phyloP scores from a whole-genome alignment of 2,888 invertebrate genomes.

The Phoronis australis region DNA sequence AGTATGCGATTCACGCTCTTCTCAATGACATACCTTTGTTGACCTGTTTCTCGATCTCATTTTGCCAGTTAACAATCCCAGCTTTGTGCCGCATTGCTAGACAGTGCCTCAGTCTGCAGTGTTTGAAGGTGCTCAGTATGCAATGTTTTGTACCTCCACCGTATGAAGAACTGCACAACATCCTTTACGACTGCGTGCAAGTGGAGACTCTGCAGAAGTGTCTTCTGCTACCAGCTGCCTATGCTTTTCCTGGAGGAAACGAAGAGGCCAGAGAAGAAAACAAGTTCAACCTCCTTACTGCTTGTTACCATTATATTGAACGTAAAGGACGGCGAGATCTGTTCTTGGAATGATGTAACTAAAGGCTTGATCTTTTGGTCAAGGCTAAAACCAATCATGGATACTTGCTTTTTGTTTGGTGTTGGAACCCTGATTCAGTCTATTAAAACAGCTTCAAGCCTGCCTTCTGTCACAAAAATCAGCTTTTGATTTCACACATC shows the following conservation, averaged over 20 bases:
- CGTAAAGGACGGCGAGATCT: too few relatives aligned
- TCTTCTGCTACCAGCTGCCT: constrained; percentile 31
- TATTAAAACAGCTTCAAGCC: too few relatives aligned
- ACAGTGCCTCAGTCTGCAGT: constrained; percentile 20
- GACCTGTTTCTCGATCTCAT: constrained; percentile 30
- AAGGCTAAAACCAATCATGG: too few relatives aligned
- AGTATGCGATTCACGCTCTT: constrained; percentile 14
- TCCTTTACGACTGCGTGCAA: constrained; percentile 24
- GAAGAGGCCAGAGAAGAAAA: constrained; percentile 8
- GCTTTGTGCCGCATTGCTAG: constrained; percentile 23
- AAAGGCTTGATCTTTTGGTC: too few relatives aligned
- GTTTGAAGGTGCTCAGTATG: constrained; percentile 28
- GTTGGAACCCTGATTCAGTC: too few relatives aligned
- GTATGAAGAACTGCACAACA: constrained; percentile 18
- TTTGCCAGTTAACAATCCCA: constrained; percentile 24
- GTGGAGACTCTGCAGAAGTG: constrained; percentile 31
- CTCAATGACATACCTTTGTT: constrained; percentile 19
- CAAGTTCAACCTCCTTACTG: too few relatives aligned
- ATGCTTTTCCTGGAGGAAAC: constrained; percentile 36
- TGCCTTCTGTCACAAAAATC: too few relatives aligned
- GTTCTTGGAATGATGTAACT: too few relatives aligned
- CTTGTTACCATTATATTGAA: too few relatives aligned
- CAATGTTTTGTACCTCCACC: constrained; percentile 37
- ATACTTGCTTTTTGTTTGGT: too few relatives aligned
- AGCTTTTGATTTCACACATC: too few relatives aligned